Evolutionary conservation across 2,797 vertebrate species (phyloP).

Genomic region (Trematomus bernacchii): DNA sequence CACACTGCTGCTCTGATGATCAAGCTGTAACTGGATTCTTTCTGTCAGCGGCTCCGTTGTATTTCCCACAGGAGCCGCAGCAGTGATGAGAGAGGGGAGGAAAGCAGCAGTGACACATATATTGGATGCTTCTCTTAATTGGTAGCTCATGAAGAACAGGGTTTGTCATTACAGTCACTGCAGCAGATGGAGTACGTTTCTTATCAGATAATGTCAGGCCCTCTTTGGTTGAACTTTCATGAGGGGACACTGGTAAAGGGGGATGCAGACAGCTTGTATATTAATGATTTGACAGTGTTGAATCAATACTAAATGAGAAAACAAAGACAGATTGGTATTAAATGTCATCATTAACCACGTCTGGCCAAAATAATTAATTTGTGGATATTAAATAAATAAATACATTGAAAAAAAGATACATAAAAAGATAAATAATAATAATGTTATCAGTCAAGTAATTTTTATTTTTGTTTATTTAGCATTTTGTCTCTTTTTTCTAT

Average conservation of each 20-base stretch:
- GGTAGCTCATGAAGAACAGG: background rate
- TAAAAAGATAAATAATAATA: too few species aligned
- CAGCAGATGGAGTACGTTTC: conserved; percentile 1
- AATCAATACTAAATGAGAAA: background rate
- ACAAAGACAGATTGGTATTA: too few species aligned
- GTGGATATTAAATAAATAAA: too few species aligned
- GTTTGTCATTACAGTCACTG: conserved; percentile 1
- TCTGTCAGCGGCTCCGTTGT: background rate
- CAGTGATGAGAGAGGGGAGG: background rate
- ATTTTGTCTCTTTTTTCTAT: too few species aligned
- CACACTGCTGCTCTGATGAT: background rate
- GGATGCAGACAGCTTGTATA: background rate
- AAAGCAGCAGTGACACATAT: background rate
- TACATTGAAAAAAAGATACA: too few species aligned
- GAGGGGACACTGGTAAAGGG: background rate
- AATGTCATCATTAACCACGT: background rate
- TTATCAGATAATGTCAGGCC: conserved; percentile 7
- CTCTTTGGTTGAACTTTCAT: background rate
- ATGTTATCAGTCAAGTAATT: too few species aligned
- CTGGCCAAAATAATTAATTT: too few species aligned
- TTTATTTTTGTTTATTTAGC: too few species aligned
- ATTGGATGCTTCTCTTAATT: background rate
- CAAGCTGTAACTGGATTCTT: background rate
- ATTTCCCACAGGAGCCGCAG: conserved; percentile 16
- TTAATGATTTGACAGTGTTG: background rate